Base-by-base conservation (phyloP, 2,888 invertebrate genomes). In the Zygaena filipendulae region DNA sequence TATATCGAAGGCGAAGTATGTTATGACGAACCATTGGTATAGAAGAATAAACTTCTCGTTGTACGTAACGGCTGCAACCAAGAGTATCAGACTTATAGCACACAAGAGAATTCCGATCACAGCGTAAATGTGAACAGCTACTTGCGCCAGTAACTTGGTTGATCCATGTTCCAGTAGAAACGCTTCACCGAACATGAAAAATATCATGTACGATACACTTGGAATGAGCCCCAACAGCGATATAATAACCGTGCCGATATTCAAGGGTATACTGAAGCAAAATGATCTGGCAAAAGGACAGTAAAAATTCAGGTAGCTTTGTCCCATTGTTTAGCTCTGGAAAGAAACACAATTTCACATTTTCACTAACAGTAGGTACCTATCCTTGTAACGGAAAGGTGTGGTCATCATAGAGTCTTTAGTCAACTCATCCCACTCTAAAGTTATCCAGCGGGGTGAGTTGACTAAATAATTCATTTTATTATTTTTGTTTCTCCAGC, bases 21-120 rank as follows among this genome's bases (percentile, higher is more conserved):
- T 18, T 11, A 61, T 36, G 6, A 45, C 38, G 13, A 43, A 47
- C 64, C 69, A 66, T 21, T 58, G 32, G 23, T 61, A 68, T 6
- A 64, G 12, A 23, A 67, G 38, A 25, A 68, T 49, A 4, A 59
- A 38, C 3, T 40, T 37, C 41, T 66, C 64, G 23, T 58, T 59
- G 18, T 56, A 63, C 2, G 48, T 46, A 2, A 59, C 13, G 1
- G 59, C 35, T 3, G 59, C 59, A 3, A 50, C 29, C 2, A 67
- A 23, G 6, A 69, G 43, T 12, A 61, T 33, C 3, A 57, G 29
- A 24, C 59, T 48, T 1, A 48, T 18, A 2, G 40, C 45, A 13
- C 47, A 47, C 26, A 62, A 30, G 9, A 61, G 33, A 16, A 67
- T 39, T 3, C 63, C 61, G 1, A 56, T 5, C 2, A 46, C 31